Evolutionary conservation across 1,140 invertebrate genomes (phyloP).

Genomic region (Calycopis cecrops): DNA sequence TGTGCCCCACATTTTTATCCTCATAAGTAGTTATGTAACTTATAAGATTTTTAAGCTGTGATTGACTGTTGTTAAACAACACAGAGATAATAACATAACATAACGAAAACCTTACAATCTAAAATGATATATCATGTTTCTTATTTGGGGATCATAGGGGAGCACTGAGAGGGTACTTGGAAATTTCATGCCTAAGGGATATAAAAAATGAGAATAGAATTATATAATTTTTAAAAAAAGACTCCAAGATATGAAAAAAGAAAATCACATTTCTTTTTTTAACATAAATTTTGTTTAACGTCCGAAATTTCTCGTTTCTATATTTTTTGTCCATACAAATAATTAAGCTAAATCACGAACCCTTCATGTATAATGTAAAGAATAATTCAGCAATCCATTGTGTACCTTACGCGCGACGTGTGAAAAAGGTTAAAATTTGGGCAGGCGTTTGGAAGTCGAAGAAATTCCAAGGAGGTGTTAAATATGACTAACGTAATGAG

Average conservation of each 20-base stretch:
- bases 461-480: constrained; percentile 32
- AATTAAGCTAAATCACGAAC: constrained; percentile 1
- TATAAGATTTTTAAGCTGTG: too few relatives aligned
- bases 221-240: background rate
- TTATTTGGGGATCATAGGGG: too few relatives aligned
- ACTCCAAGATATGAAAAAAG: background rate
- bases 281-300: background rate
- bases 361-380: background rate
- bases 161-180: too few relatives aligned
- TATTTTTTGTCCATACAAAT: constrained; percentile 7
- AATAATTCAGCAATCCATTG: background rate
- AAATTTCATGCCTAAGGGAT: too few relatives aligned
- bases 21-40: too few relatives aligned
- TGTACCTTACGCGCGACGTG: background rate
- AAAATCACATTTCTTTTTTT: background rate
- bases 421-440: background rate
- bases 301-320: background rate
- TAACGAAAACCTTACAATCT: too few relatives aligned
- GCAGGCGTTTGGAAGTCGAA: background rate
- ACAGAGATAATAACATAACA: too few relatives aligned
- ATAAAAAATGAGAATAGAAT: too few relatives aligned
- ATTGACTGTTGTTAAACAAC: too few relatives aligned
- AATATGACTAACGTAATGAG: constrained; percentile 37
- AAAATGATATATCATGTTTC: too few relatives aligned
- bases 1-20: too few relatives aligned